Evolutionary conservation across 2,888 invertebrate species (phyloP).

Genomic region (Clitarchus hookeri): DNA sequence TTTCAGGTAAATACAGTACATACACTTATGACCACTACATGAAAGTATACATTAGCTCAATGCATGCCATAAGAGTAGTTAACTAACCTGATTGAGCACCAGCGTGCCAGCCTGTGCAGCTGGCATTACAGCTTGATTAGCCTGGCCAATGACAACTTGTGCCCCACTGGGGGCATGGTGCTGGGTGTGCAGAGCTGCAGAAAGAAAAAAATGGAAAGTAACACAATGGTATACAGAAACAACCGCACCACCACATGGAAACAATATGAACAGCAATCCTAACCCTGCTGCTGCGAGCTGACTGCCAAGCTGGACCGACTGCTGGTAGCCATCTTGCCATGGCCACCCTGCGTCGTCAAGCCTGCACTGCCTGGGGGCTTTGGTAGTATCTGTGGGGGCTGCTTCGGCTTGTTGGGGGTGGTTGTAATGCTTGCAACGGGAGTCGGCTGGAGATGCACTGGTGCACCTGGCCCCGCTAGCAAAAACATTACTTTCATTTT

Average conservation of each 20-base stretch:
- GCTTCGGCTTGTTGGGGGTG: constrained; percentile 51
- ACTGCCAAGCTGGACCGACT: constrained; percentile 38
- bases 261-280: not conserved
- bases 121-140: constrained; percentile 51
- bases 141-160: constrained; percentile 44
- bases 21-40: too few species aligned
- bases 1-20: too few species aligned
- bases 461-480: constrained; percentile 34
- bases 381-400: constrained; percentile 65
- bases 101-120: constrained; percentile 53
- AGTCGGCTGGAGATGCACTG: constrained; percentile 35
- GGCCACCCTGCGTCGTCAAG: constrained; percentile 30
- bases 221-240: not conserved
- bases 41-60: too few species aligned
- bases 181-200: constrained; percentile 36
- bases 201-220: not conserved
- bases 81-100: constrained; percentile 53
- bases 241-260: not conserved
- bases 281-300: constrained; percentile 39
- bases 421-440: constrained; percentile 24
- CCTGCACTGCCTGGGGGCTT: constrained; percentile 55
- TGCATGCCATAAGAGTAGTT: too few species aligned
- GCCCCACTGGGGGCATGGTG: constrained; percentile 38
- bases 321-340: constrained; percentile 43
- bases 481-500: constrained; percentile 46